These are phyloP conservation scores for Crocallis elinguaria DNA, from an alignment of 2,888 invertebrate species.

Conservation along the genomic window DNA sequence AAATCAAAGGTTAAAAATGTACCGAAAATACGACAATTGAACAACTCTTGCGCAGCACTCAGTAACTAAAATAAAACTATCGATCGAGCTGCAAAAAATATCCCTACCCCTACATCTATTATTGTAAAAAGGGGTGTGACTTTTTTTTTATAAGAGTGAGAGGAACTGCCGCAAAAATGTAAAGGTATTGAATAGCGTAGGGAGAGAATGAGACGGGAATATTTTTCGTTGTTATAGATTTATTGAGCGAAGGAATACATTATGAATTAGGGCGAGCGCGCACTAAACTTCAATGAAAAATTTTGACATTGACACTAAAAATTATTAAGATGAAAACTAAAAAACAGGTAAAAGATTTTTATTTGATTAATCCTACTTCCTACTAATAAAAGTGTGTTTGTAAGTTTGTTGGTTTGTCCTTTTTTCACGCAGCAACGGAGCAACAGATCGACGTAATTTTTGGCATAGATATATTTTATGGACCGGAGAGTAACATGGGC, in stretches of 20 bases:
- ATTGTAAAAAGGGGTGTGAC: slow-evolving; percentile 30
- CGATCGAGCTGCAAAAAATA: slow-evolving; percentile 29
- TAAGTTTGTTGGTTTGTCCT: too few species aligned
- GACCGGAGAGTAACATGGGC: too few species aligned
- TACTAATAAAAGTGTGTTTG: too few species aligned
- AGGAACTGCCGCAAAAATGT: slow-evolving; percentile 1
- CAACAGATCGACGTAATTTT: too few species aligned
- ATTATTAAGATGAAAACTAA: too few species aligned
- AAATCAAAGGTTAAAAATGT: not conserved
- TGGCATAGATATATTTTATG: too few species aligned
- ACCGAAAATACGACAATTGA: not conserved
- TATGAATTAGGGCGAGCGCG: slow-evolving; percentile 13
- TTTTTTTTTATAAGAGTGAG: slow-evolving; percentile 21
- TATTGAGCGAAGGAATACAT: slow-evolving; percentile 9
- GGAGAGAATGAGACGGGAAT: slow-evolving; percentile 23
- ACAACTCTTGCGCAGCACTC: slow-evolving; percentile 37
- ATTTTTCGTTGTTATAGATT: slow-evolving; percentile 24
- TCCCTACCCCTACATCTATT: slow-evolving; percentile 22
- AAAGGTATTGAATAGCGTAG: not conserved
- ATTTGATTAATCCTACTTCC: too few species aligned
- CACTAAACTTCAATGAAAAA: too few species aligned
- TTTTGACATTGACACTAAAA: too few species aligned
- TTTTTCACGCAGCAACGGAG: too few species aligned
- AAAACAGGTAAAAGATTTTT: too few species aligned
- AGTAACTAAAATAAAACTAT: slow-evolving; percentile 28